Evolutionary conservation across 2,797 vertebrate genomes (phyloP), one percentile per base, ranked within the genome.

Genomic region (Tokudaia muenninki): DNA sequence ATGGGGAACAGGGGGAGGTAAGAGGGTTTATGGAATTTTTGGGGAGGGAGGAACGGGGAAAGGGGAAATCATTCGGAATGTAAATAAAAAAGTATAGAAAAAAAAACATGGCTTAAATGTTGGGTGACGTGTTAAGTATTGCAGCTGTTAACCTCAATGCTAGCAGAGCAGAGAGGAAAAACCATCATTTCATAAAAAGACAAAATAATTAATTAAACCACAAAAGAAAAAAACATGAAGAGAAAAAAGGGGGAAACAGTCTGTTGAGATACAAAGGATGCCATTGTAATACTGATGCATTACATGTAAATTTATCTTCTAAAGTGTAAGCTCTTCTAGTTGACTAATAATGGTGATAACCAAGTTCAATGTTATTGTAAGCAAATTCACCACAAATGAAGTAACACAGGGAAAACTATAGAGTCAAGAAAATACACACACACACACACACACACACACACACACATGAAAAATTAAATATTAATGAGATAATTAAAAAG

Each of bases 191-290:
- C 1, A 34, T 83, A 89, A n/a, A 93, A 72, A 82, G 14, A 19
- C 59, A 93, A 72, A 89, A 84, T 77, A 88, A 22, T 31, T 65
- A 61, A 57, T 50, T 22, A 80, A 70, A 44, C 0, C 19, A 5
- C 14, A 84, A 92, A 19, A 14, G 26, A 72, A 63, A 80, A 21
- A 3, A 37, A 37, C 50, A 21, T 16, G 26, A 82, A 70, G 3
- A 87, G 37, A 83, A 94, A 55, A 55, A 63, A 16, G 29, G 57
- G 37, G 75, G n/a, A 75, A 24, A 57, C 44, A 31, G 13, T 74
- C 93, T 44, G 37, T 75, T 94, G 44, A 91, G 84, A 74, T 96
- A 44, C 16, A 90, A 72, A 91, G 29, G 44, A 44, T 16, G 61
- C 9, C n/a, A 77, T 94, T 55, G 65, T 59, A 90, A 80, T 94